Conservation (phyloP, 1,140 invertebrate genomes). For the Dufourea novaeangliae region DNA sequence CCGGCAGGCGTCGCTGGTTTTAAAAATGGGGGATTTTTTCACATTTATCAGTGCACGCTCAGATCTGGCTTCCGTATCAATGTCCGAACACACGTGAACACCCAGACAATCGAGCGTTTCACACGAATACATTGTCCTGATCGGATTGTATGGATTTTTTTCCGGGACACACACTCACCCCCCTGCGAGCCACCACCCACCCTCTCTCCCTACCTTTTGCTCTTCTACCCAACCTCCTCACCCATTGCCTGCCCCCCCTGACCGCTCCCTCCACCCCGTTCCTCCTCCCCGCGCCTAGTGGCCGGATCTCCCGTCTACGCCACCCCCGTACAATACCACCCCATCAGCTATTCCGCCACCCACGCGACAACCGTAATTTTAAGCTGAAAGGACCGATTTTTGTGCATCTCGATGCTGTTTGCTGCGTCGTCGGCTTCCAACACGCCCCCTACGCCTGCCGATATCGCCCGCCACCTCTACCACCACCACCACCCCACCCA, state of each 20-base stretch:
- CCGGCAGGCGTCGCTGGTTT: constrained; percentile 68
- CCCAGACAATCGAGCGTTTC: constrained; percentile 76
- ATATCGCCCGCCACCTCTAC: no score
- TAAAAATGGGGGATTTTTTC: constrained; percentile 72
- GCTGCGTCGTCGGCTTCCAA: constrained; percentile 68
- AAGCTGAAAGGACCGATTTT: constrained; percentile 76
- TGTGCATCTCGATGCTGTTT: constrained; percentile 71
- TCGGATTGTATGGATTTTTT: constrained; percentile 80
- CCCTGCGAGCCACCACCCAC: constrained; percentile 6
- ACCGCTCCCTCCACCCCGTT: constrained; percentile 27
- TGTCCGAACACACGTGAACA: constrained; percentile 74
- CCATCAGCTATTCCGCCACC: constrained; percentile 67
- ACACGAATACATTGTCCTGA: constrained; percentile 79
- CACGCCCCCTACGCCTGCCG: constrained; percentile 48
- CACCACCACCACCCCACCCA: constrained; percentile 11
- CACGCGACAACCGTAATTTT: constrained; percentile 75
- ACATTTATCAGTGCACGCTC: constrained; percentile 73
- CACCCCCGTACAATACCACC: constrained; percentile 65
- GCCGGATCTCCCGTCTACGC: constrained; percentile 46
- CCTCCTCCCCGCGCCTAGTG: neutral
- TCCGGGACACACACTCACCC: constrained; percentile 69
- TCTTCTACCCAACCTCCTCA: constrained; percentile 45
- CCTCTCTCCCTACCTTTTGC: constrained; percentile 52
- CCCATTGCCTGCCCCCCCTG: constrained; percentile 26
- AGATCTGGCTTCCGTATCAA: constrained; percentile 74